These are phyloP conservation scores for Rhipidura dahli DNA, from an alignment of 2,113 vertebrate species.

Conservation along the genomic window DNA sequence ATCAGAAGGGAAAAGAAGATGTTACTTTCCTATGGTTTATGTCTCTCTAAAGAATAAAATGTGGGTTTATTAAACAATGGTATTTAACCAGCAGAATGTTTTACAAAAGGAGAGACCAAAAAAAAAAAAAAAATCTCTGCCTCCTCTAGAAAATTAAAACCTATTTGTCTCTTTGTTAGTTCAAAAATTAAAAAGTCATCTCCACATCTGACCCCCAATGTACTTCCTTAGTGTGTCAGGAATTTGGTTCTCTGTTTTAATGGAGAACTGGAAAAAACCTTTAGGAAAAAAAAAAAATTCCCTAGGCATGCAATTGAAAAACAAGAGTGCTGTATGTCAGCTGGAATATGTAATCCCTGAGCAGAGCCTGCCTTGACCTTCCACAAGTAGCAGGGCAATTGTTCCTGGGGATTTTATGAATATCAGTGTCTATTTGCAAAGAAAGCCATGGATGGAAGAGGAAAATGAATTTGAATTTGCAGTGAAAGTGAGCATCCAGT, in stretches of 20 bases:
- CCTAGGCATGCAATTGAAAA: background rate
- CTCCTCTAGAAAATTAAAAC: background rate
- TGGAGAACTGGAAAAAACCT: background rate
- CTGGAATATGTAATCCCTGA: slow-evolving; percentile 18
- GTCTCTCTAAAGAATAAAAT: background rate
- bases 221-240: background rate
- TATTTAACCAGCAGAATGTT: background rate
- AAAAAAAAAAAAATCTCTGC: background rate
- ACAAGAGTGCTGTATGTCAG: background rate
- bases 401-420: background rate
- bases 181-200: background rate
- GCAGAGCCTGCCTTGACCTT: slow-evolving; percentile 36
- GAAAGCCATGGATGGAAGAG: background rate
- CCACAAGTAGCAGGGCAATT: slow-evolving; percentile 32
- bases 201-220: background rate
- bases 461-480: slow-evolving; percentile 19
- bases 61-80: background rate
- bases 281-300: background rate
- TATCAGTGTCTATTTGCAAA: slow-evolving; percentile 28
- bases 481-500: background rate
- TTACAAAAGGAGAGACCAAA: background rate
- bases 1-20: background rate
- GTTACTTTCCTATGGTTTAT: background rate
- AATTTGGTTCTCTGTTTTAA: background rate
- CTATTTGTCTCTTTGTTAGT: background rate